A percentile compares a stretch with the other conserved stretches of the same genome.
Evolutionary conservation across 1,140 invertebrate genomes (phyloP).

Genomic region (Musca vetustissima): DNA sequence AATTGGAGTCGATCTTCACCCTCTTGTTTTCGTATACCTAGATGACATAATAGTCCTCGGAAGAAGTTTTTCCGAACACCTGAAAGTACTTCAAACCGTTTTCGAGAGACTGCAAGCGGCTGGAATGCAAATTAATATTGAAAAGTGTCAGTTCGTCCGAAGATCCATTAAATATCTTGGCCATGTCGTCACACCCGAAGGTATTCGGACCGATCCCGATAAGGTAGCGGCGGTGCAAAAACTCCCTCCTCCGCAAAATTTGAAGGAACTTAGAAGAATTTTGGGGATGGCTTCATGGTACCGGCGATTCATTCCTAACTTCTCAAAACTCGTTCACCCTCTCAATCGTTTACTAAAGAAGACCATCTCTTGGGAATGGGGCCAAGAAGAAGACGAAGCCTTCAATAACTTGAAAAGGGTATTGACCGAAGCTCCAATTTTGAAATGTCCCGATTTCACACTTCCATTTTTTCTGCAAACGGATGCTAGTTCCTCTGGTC

Average conservation of each 20-base stretch:
- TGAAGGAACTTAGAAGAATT: constrained; percentile 39
- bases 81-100: neutral
- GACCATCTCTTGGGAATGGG: neutral
- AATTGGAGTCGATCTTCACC: neutral
- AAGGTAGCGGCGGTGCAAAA: neutral
- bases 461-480: neutral
- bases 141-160: neutral
- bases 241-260: neutral
- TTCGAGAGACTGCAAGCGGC: neutral
- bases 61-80: neutral
- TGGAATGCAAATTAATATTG: neutral
- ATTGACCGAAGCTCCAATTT: neutral
- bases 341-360: neutral
- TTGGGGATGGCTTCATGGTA: neutral
- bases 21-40: no score
- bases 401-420: neutral
- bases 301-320: constrained; percentile 28
- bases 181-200: neutral
- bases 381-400: neutral
- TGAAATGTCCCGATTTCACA: neutral
- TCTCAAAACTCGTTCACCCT: neutral
- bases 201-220: neutral
- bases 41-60: neutral
- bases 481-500: neutral
- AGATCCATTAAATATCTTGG: neutral